Evolutionary conservation across 2,797 vertebrate species (phyloP), one percentile per base, ranked within the genome.

Genomic region (Enteromius trimaculatus): DNA sequence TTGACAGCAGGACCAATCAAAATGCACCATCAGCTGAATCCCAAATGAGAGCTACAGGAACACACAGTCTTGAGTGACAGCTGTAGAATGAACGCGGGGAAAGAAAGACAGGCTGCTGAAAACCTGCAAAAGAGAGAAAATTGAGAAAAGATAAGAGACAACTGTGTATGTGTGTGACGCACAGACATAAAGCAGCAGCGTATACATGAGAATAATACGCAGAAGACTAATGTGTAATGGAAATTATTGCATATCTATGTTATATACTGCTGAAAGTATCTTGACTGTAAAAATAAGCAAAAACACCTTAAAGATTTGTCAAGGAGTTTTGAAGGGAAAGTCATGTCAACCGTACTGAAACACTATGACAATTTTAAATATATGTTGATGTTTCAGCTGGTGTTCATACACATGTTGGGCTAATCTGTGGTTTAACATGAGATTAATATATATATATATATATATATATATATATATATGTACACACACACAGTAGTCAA

Each of bases 1-100:
- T 78, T 83, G 75, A 83, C 65, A 47, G 65, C 62, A 77, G 49
- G 72, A 77, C 82, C 82, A 83, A 83, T 83, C 82, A 83, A 78
- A 78, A 60, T 8, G 65, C 75, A 71, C 37, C 75, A 71, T 83
- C 82, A 71, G 75, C 74, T 78, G 82, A 83, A 83, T 83, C 75
- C 53, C 51, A 62, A 78, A 70, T 78, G 82, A 83, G 75, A 77
- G 75, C 37, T 34, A 69, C 29, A 60, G 81, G 75, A 78, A 69
- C 51, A 17, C 81, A 78, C 74, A 9, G 51, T 49, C 37, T 83
- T 83, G 82, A 83, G 34, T 78, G 82, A 83, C 82, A 83, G 74
- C 82, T 83, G 75, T 83, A 78, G 65, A 83, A 83, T 77, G 65
- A 83, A 39, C 14, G 16, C 6, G 53, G 29, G 65, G 74, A 70